These are phyloP conservation scores for Equus quagga DNA, from an alignment of 2,113 vertebrate species.

Conservation along the genomic window DNA sequence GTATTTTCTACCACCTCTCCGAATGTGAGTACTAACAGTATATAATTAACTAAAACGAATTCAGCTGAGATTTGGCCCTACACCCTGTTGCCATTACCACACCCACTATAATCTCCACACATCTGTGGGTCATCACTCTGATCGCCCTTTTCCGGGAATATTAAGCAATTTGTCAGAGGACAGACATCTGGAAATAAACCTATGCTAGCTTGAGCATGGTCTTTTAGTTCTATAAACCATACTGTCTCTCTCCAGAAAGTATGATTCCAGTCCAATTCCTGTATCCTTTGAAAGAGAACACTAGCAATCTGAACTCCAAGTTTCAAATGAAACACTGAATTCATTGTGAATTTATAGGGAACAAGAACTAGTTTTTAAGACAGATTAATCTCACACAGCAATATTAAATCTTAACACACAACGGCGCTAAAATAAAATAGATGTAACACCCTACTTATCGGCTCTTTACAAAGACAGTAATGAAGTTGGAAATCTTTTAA, in stretches of 20 bases:
- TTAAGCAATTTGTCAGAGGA: slow-evolving; percentile 55
- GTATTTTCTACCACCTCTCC: not conserved
- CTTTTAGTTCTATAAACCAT: not conserved
- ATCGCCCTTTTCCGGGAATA: slow-evolving; percentile 11
- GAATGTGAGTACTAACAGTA: not conserved
- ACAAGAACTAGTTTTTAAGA: not conserved
- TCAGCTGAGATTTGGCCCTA: not conserved
- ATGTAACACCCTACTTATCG: not conserved
- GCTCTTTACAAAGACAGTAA: not conserved
- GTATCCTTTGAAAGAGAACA: not conserved
- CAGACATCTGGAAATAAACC: slow-evolving; percentile 68
- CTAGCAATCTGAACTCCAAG: not conserved
- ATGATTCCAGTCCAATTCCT: not conserved
- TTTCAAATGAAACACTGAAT: slow-evolving; percentile 16
- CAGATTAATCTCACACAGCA: not conserved
- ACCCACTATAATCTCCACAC: not conserved
- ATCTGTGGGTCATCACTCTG: slow-evolving; percentile 37
- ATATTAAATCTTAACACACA: slow-evolving; percentile 33
- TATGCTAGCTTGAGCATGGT: not conserved
- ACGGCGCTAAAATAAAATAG: not conserved
- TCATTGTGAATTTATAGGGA: not conserved
- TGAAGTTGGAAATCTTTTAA: slow-evolving; percentile 9
- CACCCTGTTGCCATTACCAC: not conserved
- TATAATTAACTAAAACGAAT: not conserved
- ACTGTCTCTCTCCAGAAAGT: slow-evolving; percentile 11